phyloP scores from a whole-genome alignment of 2,888 invertebrate genomes.

The Charanyca ferruginea region DNA sequence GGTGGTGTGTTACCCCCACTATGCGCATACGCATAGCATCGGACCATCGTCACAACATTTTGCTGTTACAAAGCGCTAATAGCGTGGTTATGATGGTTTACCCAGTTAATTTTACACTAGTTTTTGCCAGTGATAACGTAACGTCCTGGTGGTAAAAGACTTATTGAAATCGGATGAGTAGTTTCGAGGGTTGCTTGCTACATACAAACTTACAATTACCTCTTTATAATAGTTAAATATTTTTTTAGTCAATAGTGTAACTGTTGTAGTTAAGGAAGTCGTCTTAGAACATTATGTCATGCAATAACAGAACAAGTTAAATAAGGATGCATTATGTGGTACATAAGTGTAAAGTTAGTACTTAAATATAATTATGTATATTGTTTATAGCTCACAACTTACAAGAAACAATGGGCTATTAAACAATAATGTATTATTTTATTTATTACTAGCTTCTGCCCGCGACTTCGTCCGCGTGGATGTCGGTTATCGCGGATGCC shows the following conservation, averaged over 20 bases:
- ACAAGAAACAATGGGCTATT: constrained; percentile 32
- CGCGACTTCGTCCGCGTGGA: too few species aligned
- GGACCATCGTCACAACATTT: constrained; percentile 58
- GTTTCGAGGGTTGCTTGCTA: too few species aligned
- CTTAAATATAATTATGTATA: constrained; percentile 8
- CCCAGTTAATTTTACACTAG: constrained; percentile 1
- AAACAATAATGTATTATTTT: constrained; percentile 3
- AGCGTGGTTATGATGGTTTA: constrained; percentile 43
- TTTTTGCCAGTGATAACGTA: too few species aligned
- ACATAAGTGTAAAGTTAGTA: neutral
- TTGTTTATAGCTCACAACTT: constrained; percentile 9
- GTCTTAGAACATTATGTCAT: constrained; percentile 16
- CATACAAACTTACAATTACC: too few species aligned
- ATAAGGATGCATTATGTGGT: neutral
- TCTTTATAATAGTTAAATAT: too few species aligned
- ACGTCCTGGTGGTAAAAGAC: too few species aligned
- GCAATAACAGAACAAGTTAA: constrained; percentile 25
- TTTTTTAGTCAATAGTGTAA: neutral
- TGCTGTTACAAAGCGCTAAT: constrained; percentile 40
- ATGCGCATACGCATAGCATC: constrained; percentile 57
- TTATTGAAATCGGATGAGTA: too few species aligned
- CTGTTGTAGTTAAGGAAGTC: neutral
- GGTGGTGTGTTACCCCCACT: constrained; percentile 58
- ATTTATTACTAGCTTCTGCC: too few species aligned
- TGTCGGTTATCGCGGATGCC: too few species aligned